phyloP scores from a whole-genome alignment of 2,113 vertebrate genomes.

The Centropristis striata region DNA sequence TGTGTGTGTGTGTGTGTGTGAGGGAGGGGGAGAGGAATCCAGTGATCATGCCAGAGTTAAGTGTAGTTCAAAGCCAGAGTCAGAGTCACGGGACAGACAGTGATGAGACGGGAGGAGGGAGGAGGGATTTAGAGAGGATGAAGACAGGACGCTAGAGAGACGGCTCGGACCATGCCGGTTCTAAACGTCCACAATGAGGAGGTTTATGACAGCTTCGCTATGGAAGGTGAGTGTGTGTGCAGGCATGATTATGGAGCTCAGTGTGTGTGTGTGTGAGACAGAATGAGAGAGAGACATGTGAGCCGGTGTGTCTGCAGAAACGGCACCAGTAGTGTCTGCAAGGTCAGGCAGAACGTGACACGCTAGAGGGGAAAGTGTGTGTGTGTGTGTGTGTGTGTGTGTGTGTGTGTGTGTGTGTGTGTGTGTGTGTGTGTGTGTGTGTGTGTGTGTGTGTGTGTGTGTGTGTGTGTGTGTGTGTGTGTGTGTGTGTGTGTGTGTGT shows the following conservation, averaged over 20 bases:
- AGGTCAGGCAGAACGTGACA: constrained; percentile 58
- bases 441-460: neutral
- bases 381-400: constrained; percentile 1
- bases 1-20: neutral
- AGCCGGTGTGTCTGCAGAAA: neutral
- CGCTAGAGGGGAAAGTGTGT: neutral
- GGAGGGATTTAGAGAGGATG: constrained; percentile 9
- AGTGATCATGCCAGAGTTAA: constrained; percentile 57
- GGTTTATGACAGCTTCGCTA: constrained; percentile 67
- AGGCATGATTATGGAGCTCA: neutral
- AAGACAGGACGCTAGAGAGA: constrained; percentile 28
- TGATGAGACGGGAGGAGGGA: neutral
- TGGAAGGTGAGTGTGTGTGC: constrained; percentile 79
- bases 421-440: neutral
- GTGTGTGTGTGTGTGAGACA: neutral
- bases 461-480: neutral
- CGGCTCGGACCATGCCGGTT: constrained; percentile 73
- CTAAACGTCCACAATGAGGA: constrained; percentile 83
- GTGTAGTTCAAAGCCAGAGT: constrained; percentile 60
- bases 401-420: neutral
- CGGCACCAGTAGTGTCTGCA: constrained; percentile 36
- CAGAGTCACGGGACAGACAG: constrained; percentile 65
- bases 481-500: neutral
- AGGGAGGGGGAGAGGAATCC: constrained; percentile 31
- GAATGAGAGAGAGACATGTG: neutral